A percentile compares a stretch with the other conserved stretches of the same genome.
Evolutionary conservation across 2,888 invertebrate species (phyloP).

Genomic region (Lasius fuliginosus): DNA sequence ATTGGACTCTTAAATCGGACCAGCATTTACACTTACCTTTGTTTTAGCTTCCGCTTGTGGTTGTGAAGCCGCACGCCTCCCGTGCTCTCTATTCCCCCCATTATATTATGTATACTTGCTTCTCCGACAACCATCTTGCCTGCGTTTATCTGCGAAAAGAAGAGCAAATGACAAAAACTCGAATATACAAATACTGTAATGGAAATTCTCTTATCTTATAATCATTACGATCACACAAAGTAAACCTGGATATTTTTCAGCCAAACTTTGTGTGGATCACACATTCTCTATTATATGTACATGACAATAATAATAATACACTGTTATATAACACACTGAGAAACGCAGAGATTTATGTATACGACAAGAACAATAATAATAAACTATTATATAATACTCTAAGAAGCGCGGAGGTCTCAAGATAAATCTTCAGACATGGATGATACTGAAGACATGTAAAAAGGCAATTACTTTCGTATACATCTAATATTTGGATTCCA

Average conservation of each 20-base stretch:
- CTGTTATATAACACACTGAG: background rate
- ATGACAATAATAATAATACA: background rate
- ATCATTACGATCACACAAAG: background rate
- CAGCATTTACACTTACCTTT: slow-evolving; percentile 89
- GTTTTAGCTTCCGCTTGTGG: slow-evolving; percentile 95
- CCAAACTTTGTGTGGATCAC: background rate
- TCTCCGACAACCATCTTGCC: slow-evolving; percentile 95
- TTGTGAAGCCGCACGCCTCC: slow-evolving; percentile 96
- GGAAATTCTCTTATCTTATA: background rate
- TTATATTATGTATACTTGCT: slow-evolving; percentile 93
- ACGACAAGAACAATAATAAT: background rate
- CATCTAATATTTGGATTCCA: slow-evolving; percentile 18
- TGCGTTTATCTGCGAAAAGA: slow-evolving; percentile 52
- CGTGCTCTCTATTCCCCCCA: slow-evolving; percentile 96
- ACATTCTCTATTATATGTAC: background rate
- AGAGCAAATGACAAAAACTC: background rate
- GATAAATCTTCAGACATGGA: too few relatives aligned
- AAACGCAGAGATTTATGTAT: background rate
- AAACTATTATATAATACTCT: slow-evolving; percentile 1
- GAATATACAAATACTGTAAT: background rate
- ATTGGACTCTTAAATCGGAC: background rate
- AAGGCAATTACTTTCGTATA: too few relatives aligned
- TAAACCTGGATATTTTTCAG: background rate
- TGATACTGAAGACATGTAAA: too few relatives aligned
- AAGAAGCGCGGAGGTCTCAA: background rate